These are phyloP conservation scores for Bicyclus anynana DNA, from an alignment of 1,140 invertebrate species.

Conservation along the genomic window DNA sequence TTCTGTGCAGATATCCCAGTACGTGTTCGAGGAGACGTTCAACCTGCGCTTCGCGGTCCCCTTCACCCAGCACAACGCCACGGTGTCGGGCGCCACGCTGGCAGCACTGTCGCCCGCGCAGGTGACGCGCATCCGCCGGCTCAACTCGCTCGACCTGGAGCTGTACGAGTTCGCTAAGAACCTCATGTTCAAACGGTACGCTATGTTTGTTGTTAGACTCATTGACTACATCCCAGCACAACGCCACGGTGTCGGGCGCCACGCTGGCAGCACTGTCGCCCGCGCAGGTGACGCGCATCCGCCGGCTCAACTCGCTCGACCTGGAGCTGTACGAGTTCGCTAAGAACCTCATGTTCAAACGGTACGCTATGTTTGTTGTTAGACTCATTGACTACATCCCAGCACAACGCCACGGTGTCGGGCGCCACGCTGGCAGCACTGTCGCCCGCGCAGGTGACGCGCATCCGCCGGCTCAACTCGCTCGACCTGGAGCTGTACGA, in stretches of 20 bases:
- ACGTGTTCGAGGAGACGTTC: conserved; percentile 98
- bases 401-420: conserved; percentile 93
- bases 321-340: conserved; percentile 96
- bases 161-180: conserved; percentile 96
- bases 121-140: conserved; percentile 84
- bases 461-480: conserved; percentile 89
- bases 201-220: too few species aligned
- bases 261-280: conserved; percentile 85
- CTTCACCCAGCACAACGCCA: conserved; percentile 94
- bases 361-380: too few species aligned
- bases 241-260: conserved; percentile 89
- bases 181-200: conserved; percentile 83
- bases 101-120: conserved; percentile 85
- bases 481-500: conserved; percentile 96
- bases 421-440: conserved; percentile 86
- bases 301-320: conserved; percentile 92
- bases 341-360: conserved; percentile 87
- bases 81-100: conserved; percentile 87
- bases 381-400: too few species aligned
- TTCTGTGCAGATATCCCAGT: conserved; percentile 87
- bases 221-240: too few species aligned
- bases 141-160: conserved; percentile 95
- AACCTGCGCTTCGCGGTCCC: conserved; percentile 92
- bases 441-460: conserved; percentile 83
- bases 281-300: conserved; percentile 86